These are phyloP conservation scores for Salticus scenicus DNA, from an alignment of 2,888 invertebrate species.

Conservation along the genomic window DNA sequence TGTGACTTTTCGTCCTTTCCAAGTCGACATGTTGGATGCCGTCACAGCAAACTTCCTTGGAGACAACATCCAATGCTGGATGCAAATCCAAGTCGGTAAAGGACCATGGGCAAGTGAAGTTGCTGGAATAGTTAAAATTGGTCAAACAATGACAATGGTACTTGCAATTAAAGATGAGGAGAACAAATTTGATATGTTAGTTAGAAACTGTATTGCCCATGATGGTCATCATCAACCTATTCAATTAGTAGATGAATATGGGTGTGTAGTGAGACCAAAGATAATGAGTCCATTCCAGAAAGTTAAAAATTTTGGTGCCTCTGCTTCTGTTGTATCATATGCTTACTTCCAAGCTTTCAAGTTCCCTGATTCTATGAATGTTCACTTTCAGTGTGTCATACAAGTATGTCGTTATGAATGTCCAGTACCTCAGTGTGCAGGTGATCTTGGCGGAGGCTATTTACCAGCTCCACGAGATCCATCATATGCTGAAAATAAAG, in stretches of 20 bases:
- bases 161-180: conserved; percentile 96
- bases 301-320: conserved; percentile 95
- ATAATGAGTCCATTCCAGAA: conserved; percentile 95
- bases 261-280: conserved; percentile 93
- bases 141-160: conserved; percentile 98
- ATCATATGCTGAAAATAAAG: conserved; percentile 84
- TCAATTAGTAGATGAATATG: conserved; percentile 93
- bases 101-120: conserved; percentile 98
- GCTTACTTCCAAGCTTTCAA: conserved; percentile 98
- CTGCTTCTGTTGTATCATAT: conserved; percentile 94
- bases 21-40: conserved; percentile 94
- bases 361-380: conserved; percentile 97
- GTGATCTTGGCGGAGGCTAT: conserved; percentile 79
- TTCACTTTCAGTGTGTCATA: conserved; percentile 96
- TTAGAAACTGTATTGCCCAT: conserved; percentile 94
- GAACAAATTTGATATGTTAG: conserved; percentile 96
- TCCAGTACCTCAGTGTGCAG: conserved; percentile 66
- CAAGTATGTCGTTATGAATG: conserved; percentile 90
- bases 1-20: conserved; percentile 93
- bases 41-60: conserved; percentile 96
- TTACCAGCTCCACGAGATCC: conserved; percentile 87
- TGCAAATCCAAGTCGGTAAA: conserved; percentile 97
- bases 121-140: conserved; percentile 95
- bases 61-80: conserved; percentile 96
- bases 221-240: conserved; percentile 95